Conservation (phyloP, 2,797 vertebrate genomes). For the Melanotaenia boesemani region DNA sequence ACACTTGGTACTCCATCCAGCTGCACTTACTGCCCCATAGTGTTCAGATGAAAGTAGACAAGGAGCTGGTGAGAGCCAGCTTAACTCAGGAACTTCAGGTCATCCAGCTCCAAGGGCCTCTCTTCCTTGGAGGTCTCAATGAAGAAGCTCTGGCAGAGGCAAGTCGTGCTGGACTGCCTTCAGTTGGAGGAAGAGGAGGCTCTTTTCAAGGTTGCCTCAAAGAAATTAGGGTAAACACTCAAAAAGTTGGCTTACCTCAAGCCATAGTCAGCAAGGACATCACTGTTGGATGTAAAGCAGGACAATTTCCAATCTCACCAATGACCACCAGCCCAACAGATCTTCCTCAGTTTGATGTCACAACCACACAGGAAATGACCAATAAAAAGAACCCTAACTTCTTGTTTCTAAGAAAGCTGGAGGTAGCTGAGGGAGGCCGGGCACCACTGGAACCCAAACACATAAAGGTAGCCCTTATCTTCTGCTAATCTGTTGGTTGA, state of each 20-base stretch:
- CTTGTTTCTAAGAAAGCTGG: conserved; percentile 84
- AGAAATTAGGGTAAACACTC: conserved; percentile 83
- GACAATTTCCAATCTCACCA: conserved; percentile 24
- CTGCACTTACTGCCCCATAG: conserved; percentile 80
- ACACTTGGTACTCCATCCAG: conserved; percentile 85
- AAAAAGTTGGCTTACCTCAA: conserved; percentile 84
- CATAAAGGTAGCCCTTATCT: conserved; percentile 77
- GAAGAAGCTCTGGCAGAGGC: conserved; percentile 72
- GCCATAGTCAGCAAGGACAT: conserved; percentile 88
- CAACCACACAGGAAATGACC: conserved; percentile 28
- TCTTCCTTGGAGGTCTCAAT: conserved; percentile 89
- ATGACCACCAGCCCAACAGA: conserved; percentile 39
- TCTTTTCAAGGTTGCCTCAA: conserved; percentile 92
- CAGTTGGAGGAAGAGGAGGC: conserved; percentile 62
- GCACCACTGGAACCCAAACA: conserved; percentile 87
- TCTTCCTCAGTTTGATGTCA: conserved; percentile 29
- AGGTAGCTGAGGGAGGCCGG: conserved; percentile 86
- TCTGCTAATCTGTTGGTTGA: not conserved
- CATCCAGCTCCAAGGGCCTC: conserved; percentile 80
- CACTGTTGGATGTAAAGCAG: conserved; percentile 85
- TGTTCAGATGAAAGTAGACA: conserved; percentile 84
- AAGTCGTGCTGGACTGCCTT: conserved; percentile 61
- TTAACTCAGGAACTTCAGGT: conserved; percentile 71
- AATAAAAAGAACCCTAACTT: conserved; percentile 61
- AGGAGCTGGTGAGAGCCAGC: conserved; percentile 79